Conservation (phyloP, 2,888 invertebrate species). For the Tiliacea aurago region DNA sequence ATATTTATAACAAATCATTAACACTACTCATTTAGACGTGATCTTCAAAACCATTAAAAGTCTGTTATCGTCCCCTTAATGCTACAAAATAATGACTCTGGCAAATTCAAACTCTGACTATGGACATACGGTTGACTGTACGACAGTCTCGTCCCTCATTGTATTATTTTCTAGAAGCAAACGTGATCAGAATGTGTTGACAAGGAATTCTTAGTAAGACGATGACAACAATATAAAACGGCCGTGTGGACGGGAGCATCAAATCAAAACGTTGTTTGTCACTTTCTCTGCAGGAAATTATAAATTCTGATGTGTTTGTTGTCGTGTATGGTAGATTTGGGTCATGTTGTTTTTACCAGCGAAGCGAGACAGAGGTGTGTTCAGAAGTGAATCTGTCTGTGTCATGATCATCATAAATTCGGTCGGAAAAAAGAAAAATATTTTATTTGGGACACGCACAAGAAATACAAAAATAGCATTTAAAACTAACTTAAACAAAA, state of each 20-base stretch:
- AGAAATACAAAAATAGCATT: too few relatives aligned
- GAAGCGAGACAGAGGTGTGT: not conserved
- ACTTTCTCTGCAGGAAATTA: constrained; percentile 37
- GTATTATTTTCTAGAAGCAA: constrained; percentile 46
- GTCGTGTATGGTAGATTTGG: not conserved
- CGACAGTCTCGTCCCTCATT: constrained; percentile 20
- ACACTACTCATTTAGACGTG: too few relatives aligned
- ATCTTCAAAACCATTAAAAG: too few relatives aligned
- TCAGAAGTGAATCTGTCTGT: not conserved
- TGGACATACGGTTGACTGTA: not conserved
- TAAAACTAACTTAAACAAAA: too few relatives aligned
- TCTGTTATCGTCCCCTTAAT: too few relatives aligned
- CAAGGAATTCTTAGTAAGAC: constrained; percentile 30
- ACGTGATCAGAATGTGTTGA: constrained; percentile 52
- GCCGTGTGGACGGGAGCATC: not conserved
- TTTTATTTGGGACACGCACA: too few relatives aligned
- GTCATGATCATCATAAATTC: too few relatives aligned
- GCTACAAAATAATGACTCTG: not conserved
- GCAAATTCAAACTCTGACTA: not conserved
- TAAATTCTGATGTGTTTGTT: constrained; percentile 34
- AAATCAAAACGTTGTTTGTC: constrained; percentile 29
- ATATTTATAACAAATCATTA: too few relatives aligned
- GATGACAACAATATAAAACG: constrained; percentile 4
- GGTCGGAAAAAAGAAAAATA: too few relatives aligned
- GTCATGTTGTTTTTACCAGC: not conserved